Percentiles rank a stretch among this genome's conserved stretches.
Evolutionary conservation across 2,888 invertebrate genomes (phyloP).

Genomic region (Busseola fusca): DNA sequence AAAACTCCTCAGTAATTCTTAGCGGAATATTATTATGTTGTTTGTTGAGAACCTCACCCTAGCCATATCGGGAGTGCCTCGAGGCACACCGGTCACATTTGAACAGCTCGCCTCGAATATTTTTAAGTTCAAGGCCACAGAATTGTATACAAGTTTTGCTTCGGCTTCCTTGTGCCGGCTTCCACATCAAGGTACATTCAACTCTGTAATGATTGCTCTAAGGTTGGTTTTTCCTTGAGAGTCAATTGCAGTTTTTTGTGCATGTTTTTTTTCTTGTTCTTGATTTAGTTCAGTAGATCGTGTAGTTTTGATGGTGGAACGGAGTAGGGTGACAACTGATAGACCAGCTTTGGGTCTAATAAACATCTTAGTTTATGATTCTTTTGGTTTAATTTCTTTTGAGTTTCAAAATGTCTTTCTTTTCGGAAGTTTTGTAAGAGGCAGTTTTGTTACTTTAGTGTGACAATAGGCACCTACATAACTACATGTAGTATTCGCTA

Average conservation of each 20-base stretch:
- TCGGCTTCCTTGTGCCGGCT: conserved; percentile 79
- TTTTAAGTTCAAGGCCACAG: conserved; percentile 83
- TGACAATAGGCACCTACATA: background rate
- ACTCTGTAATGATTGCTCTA: conserved; percentile 41
- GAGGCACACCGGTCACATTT: conserved; percentile 67
- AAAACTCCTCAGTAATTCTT: conserved; percentile 56
- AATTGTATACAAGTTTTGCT: conserved; percentile 77
- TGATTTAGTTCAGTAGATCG: conserved; percentile 68
- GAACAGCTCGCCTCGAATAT: conserved; percentile 75
- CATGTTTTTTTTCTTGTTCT: conserved; percentile 60
- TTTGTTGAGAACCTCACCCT: conserved; percentile 69
- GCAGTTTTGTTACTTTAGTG: conserved; percentile 18
- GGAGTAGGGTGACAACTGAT: conserved; percentile 61
- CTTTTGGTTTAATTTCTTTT: conserved; percentile 26
- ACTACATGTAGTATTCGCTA: background rate
- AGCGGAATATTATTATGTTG: conserved; percentile 66
- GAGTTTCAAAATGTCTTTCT: conserved; percentile 31
- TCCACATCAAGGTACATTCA: conserved; percentile 45
- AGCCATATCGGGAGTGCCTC: conserved; percentile 73
- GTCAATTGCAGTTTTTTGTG: conserved; percentile 59
- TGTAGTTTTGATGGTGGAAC: conserved; percentile 63
- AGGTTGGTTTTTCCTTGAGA: conserved; percentile 48
- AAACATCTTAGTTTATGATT: conserved; percentile 44
- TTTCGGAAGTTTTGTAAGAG: conserved; percentile 15
- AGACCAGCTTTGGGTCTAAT: conserved; percentile 50